Evolutionary conservation across 1,140 invertebrate species (phyloP), one percentile per base, ranked within the genome.

Genomic region (Papilio polyxenes): DNA sequence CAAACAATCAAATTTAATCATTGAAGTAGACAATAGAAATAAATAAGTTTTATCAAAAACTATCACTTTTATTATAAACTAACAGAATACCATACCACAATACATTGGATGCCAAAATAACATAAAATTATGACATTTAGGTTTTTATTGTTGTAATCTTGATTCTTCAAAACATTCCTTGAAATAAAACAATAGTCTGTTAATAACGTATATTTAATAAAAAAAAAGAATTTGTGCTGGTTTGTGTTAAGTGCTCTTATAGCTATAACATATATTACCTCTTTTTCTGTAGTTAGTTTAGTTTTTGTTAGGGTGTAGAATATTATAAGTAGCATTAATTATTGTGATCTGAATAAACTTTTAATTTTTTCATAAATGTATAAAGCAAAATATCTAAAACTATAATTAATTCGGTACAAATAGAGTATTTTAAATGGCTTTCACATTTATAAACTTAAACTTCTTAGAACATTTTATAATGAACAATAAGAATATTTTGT

Each of bases 11-110:
- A 93, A 94, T 90, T 87, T 95, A 86, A 87, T 93, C 83, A 95
- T 95, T 86, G 94, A 95, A 92, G 90, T 95, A 85, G 93, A 95
- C 81, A 95, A 95, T 83, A 62, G 48, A 80, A 83, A 81, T 81
- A 84, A 82, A 80, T 80, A 65, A 77, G 9, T 59, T 79, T 79
- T 59, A 59, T 17, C 40, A 31, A 56, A 78, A 62, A 44, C 51
- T 17, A 48, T 8, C 20, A 56, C 17, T 79, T 79, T 65, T 15
- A 59, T 53, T 77, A 40, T 72, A 15, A 53, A 53, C 15, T 3
- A n/a, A 20, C n/a, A 7, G 17, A 59, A 5, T 20, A 6, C 56
- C 56, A 5, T 20, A 6, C 56, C 56, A 9, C 17, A 20, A n/a
- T n/a, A 2, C 6, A 59, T 59, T 59, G 17, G 8, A 59, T 59